Evolutionary conservation across 1,140 invertebrate species (phyloP).

Genomic region (Bombus picipes): DNA sequence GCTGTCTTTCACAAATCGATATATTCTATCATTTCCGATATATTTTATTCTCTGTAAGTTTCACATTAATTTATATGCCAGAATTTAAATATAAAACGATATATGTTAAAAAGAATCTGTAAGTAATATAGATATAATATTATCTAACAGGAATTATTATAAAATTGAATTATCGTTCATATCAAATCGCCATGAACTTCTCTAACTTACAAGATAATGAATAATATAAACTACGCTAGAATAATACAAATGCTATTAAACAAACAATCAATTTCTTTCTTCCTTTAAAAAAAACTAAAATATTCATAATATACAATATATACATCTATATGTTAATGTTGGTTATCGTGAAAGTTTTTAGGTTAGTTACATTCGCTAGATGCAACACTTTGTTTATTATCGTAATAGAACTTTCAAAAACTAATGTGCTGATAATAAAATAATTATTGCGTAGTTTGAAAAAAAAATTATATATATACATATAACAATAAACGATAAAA

Average conservation of each 20-base stretch:
- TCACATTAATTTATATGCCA: background rate
- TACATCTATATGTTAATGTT: too few species aligned
- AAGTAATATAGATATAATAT: background rate
- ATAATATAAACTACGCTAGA: background rate
- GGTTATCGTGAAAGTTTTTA: background rate
- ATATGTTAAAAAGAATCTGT: too few species aligned
- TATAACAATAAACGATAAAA: background rate
- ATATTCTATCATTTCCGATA: background rate
- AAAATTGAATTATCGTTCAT: background rate
- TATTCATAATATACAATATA: background rate
- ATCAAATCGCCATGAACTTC: background rate
- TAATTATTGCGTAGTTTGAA: background rate
- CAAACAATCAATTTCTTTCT: background rate
- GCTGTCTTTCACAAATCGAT: background rate
- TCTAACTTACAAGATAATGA: background rate
- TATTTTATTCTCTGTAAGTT: background rate
- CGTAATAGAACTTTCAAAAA: too few species aligned
- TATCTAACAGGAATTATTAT: background rate
- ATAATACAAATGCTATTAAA: background rate
- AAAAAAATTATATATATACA: too few species aligned
- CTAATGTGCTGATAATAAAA: background rate
- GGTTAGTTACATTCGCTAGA: slow-evolving; percentile 6
- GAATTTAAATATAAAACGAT: background rate
- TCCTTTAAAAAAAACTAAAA: background rate
- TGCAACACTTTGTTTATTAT: background rate